Percentiles rank a stretch among this genome's conserved stretches.
phyloP scores from a whole-genome alignment of 2,888 invertebrate genomes.

The Yponomeuta sedellus region DNA sequence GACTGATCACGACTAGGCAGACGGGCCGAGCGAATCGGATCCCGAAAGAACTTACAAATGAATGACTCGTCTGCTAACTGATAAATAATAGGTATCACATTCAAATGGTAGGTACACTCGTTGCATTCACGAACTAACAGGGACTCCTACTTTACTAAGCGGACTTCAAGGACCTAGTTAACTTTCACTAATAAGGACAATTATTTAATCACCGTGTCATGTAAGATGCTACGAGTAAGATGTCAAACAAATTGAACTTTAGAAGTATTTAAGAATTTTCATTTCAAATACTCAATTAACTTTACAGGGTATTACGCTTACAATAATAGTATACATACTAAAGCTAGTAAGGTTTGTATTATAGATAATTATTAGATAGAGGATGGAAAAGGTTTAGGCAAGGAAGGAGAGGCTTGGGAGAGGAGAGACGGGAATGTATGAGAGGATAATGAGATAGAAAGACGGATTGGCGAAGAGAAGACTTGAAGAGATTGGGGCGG shows the following conservation, averaged over 20 bases:
- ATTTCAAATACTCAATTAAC: conserved; percentile 6
- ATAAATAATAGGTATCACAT: conserved; percentile 13
- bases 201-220: conserved; percentile 6
- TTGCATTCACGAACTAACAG: conserved; percentile 42
- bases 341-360: conserved; percentile 58
- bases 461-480: conserved; percentile 9
- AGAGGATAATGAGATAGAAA: conserved; percentile 1
- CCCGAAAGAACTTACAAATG: conserved; percentile 60
- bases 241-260: conserved; percentile 6
- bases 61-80: conserved; percentile 36
- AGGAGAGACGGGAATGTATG: conserved; percentile 1
- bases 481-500: conserved; percentile 10
- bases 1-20: conserved; percentile 47
- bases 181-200: conserved; percentile 5
- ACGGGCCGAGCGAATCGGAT: conserved; percentile 49
- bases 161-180: conserved; percentile 51
- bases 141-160: conserved; percentile 59
- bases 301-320: conserved; percentile 23
- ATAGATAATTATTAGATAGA: conserved; percentile 19
- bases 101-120: conserved; percentile 23
- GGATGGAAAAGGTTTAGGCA: not conserved
- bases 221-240: conserved; percentile 6
- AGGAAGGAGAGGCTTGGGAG: not conserved
- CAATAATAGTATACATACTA: conserved; percentile 65
- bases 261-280: conserved; percentile 4